A percentile compares a stretch with the other conserved stretches of the same genome.
phyloP scores from a whole-genome alignment of 2,888 invertebrate genomes.

The Cloeon dipterum region DNA sequence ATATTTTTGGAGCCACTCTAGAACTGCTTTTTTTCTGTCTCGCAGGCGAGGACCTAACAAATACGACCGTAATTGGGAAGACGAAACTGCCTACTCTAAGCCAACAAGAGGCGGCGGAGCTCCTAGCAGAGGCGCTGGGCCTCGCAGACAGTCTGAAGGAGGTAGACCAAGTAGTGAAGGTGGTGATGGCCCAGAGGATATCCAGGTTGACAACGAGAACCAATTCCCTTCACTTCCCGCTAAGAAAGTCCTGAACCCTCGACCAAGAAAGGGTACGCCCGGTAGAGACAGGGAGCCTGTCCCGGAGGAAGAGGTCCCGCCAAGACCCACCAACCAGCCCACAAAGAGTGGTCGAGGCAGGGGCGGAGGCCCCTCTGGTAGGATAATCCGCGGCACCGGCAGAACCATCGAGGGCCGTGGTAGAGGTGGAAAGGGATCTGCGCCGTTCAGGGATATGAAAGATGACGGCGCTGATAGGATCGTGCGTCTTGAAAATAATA shows the following conservation, averaged over 20 bases:
- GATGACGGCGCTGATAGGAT: conserved; percentile 1
- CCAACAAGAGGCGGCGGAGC: conserved; percentile 14
- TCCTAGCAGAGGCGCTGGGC: conserved; percentile 10
- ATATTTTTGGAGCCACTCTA: too few relatives aligned
- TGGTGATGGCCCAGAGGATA: conserved; percentile 3
- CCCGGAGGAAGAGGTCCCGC: not conserved
- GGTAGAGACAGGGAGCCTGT: conserved; percentile 4
- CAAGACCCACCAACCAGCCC: not conserved
- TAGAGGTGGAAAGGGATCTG: not conserved
- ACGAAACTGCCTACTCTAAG: conserved; percentile 68
- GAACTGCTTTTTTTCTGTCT: conserved; percentile 2
- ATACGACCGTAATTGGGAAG: conserved; percentile 82
- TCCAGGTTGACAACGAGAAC: conserved; percentile 8
- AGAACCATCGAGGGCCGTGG: not conserved
- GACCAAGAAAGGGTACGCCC: conserved; percentile 4
- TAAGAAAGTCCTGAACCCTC: not conserved
- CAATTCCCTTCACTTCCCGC: conserved; percentile 12
- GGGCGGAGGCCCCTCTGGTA: not conserved
- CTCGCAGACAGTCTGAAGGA: conserved; percentile 3
- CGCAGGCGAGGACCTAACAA: conserved; percentile 69
- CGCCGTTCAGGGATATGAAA: not conserved
- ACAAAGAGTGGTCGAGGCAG: not conserved
- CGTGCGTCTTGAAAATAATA: not conserved
- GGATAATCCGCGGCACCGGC: not conserved
- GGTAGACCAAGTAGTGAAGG: not conserved